A percentile compares a stretch with the other conserved stretches of the same genome.
Conservation (phyloP, 2,888 invertebrate species). For the Serrognathus titanus region DNA sequence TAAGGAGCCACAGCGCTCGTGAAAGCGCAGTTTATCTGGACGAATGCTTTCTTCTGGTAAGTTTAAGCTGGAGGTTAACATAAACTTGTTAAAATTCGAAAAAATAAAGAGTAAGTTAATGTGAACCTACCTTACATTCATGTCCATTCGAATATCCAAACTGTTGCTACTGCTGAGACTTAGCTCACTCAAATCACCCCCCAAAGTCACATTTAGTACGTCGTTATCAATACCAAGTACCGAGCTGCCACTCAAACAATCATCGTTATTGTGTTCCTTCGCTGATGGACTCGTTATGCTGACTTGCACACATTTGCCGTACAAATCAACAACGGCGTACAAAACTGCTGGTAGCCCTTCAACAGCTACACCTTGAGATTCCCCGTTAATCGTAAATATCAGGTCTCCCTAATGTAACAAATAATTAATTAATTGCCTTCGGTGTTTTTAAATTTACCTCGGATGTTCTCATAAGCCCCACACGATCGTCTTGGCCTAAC, state of each 20-base stretch:
- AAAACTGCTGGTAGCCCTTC: slow-evolving; percentile 70
- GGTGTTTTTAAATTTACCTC: slow-evolving; percentile 52
- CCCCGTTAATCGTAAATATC: slow-evolving; percentile 84
- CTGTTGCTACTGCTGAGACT: slow-evolving; percentile 49
- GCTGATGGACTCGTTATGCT: slow-evolving; percentile 53
- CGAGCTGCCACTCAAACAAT: slow-evolving; percentile 49
- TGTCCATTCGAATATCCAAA: slow-evolving; percentile 49
- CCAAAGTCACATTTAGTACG: slow-evolving; percentile 46
- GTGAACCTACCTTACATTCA: slow-evolving; percentile 43
- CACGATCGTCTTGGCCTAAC: slow-evolving; percentile 74
- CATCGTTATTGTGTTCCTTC: slow-evolving; percentile 49
- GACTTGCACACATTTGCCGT: slow-evolving; percentile 80
- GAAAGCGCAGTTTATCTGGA: slow-evolving; percentile 73
- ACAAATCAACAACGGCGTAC: slow-evolving; percentile 76
- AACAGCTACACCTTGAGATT: slow-evolving; percentile 84
- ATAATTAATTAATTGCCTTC: neutral
- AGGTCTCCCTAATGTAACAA: slow-evolving; percentile 64
- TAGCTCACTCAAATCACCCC: slow-evolving; percentile 47
- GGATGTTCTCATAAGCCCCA: slow-evolving; percentile 80
- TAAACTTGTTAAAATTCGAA: neutral
- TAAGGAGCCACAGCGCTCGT: slow-evolving; percentile 82
- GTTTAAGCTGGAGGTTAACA: slow-evolving; percentile 35
- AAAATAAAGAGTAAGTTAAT: neutral
- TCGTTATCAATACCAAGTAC: slow-evolving; percentile 49
- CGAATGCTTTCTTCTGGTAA: slow-evolving; percentile 42